Conservation (phyloP, 2,113 vertebrate genomes). For the Corvus cornix region DNA sequence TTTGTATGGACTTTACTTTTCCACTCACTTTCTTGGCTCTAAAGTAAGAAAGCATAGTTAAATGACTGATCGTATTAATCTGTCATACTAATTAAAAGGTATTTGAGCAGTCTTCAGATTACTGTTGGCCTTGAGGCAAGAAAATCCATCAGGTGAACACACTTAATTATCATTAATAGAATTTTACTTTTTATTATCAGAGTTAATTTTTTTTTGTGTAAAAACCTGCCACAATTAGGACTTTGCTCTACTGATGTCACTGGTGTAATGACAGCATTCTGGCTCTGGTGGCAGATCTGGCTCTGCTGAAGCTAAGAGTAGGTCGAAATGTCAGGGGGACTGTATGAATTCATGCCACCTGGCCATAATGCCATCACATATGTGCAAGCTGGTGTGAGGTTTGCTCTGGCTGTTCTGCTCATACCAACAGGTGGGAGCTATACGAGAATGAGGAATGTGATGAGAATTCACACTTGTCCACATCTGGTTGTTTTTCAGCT, state of each 20-base stretch:
- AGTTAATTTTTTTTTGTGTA: background rate
- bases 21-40: slow-evolving; percentile 43
- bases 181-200: background rate
- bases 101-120: background rate
- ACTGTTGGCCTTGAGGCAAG: background rate
- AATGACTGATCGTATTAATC: slow-evolving; percentile 37
- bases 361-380: background rate
- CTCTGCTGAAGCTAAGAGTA: background rate
- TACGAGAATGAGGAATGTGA: background rate
- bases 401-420: background rate
- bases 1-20: slow-evolving; percentile 16
- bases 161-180: background rate
- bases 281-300: fast-evolving
- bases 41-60: background rate
- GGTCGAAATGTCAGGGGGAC: background rate
- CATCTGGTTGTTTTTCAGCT: background rate
- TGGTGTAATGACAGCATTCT: background rate
- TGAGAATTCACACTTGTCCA: background rate
- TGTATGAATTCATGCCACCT: background rate
- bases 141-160: background rate
- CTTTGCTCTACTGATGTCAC: background rate
- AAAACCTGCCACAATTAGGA: background rate
- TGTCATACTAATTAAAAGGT: slow-evolving; percentile 20
- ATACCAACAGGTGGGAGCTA: background rate
- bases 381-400: background rate